Conservation (phyloP, 2,797 vertebrate species). For the Sebastes flavidus region DNA sequence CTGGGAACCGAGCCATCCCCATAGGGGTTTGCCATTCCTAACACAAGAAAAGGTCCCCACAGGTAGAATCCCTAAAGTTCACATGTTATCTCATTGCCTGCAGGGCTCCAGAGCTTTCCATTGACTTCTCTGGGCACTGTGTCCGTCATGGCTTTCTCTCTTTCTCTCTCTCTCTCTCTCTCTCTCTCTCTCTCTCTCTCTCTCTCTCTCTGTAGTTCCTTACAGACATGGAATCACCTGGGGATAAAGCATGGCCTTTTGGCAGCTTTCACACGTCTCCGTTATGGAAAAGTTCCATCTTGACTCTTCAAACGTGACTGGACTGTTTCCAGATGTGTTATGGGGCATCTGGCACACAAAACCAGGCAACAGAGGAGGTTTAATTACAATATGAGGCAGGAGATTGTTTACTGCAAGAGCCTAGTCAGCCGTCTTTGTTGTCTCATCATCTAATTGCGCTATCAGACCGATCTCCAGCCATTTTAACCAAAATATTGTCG, state of each 20-base stretch:
- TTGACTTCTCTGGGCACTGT: conserved; percentile 20
- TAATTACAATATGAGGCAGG: not conserved
- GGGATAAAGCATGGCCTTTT: not conserved
- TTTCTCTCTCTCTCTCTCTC: not conserved
- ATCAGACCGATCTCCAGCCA: not conserved
- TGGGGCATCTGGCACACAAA: not conserved
- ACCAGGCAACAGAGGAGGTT: not conserved
- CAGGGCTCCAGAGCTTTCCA: conserved; percentile 27
- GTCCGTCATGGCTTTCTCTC: not conserved
- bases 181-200: not conserved
- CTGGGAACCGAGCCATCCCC: conserved; percentile 45
- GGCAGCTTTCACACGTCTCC: not conserved
- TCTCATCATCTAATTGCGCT: not conserved
- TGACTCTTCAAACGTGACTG: not conserved
- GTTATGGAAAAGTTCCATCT: not conserved
- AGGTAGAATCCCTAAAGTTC: conserved; percentile 54
- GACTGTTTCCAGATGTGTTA: not conserved
- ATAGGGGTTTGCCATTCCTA: conserved; percentile 23
- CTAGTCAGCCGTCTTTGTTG: conserved; percentile 3
- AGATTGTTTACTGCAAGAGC: conserved; percentile 15
- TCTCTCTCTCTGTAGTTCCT: not conserved
- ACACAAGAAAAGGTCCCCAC: conserved; percentile 39
- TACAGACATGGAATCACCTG: conserved; percentile 21
- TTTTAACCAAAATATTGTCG: not conserved
- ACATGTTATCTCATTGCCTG: conserved; percentile 56